Evolutionary conservation across 2,113 vertebrate species (phyloP), one percentile per base, ranked within the genome.

Genomic region (Clarias macrocephalus): DNA sequence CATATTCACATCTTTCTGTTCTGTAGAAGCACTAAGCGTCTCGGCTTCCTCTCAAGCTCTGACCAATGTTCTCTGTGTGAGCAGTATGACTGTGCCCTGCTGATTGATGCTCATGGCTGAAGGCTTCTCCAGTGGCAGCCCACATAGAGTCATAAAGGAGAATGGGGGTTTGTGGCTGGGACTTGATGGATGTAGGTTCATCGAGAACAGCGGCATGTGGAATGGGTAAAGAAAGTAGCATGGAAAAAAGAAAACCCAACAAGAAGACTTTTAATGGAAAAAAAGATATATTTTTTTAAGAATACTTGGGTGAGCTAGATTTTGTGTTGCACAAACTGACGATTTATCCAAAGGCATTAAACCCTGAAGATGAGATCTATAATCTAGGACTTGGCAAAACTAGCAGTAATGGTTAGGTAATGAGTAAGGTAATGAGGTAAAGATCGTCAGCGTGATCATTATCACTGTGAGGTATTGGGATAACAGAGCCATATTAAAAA

Each of bases 91-190:
- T 56, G 16, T 16, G 60, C 60, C 19, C n/a, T 79, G 33, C 23
- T 85, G 48, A 83, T 77, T 75, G 70, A 76, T 83, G 68, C 33
- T 62, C 15, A 37, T 84, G 63, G 85, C 63, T 89, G 80, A 84
- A 89, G 37, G 73, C 76, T 81, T 82, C 83, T 82, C 62, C 70
- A 77, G 70, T 84, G 81, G 23, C 42, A 77, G 81, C 65, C 42
- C 79, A 70, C 82, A 80, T 68, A 80, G 62, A 79, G 73, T 42
- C 42, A 9, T 85, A 79, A 85, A 80, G 30, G 52, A 59, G 63
- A 76, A 37, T 52, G 52, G 76, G 85, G 85, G 68, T 80, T 86
- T 86, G 76, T 86, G 19, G 85, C n/a, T 33, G 75, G 68, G 75
- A 28, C 28, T 62, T 86, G 85, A 86, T 68, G 75, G 85, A 80